Base-by-base conservation (phyloP, 2,888 invertebrate genomes). In the Glaucopsyche alexis region DNA sequence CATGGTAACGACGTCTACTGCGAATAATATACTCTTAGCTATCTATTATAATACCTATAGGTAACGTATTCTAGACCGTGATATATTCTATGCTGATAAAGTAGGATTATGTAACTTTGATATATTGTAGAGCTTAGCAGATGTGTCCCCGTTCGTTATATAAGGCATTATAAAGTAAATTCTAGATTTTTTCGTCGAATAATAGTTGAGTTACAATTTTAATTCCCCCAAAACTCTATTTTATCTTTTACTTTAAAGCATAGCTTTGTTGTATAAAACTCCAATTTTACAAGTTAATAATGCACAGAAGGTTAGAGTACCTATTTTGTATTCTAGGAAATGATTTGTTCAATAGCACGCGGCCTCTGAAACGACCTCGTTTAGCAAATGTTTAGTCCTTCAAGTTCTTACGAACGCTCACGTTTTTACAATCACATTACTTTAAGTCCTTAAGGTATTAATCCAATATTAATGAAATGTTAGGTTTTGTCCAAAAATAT, bases 311-410 rank as follows among this genome's bases (percentile, higher is more conserved):
- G 66, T 66, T 66, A 66, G 66, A 19, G 66, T 66, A 42, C 60
- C 60, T 38, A 60, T 60, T 70, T 42, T 66, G 66, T 40, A n/a
- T 66, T 66, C 66, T 66, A 42, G 42, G 66, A 75, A 71, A 71
- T 71, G 73, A 74, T 73, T 74, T 69, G 52, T 69, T 71, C 74
- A 76, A 76, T 76, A 76, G 76, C 45, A 69, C 74, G 71, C 71
- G 73, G 74, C 71, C 71, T 73, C 71, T 66, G 70, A 64, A 55
- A 64, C 72, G 75, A 72, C 76, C 78, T 79, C 75, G 76, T 65
- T 42, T 38, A 60, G 72, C 71, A 75, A 75, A 74, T 74, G 72
- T 70, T 64, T 74, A 55, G 75, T 73, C 75, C 77, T 76, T 66
- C 66, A 66, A 66, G 66, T 66, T 42, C 42, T n/a, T 42, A 29